phyloP scores from a whole-genome alignment of 2,113 vertebrate genomes.

The Epinephelus cyanopodus region DNA sequence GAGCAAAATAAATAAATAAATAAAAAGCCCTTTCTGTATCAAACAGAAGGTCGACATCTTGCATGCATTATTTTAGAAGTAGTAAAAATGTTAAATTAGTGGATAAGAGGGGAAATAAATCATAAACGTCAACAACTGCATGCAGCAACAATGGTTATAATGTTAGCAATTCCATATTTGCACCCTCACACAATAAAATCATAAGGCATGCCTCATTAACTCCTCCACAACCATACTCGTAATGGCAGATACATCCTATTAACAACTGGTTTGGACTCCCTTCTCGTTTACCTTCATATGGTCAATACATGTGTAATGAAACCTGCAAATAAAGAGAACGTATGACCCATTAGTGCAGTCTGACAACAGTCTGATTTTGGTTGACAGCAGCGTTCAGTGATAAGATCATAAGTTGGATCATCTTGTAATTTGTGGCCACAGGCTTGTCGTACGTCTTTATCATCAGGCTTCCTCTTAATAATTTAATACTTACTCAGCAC shows the following conservation, averaged over 20 bases:
- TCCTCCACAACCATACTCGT: constrained; percentile 82
- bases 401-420: background rate
- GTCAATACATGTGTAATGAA: constrained; percentile 79
- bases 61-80: constrained; percentile 84
- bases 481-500: constrained; percentile 81
- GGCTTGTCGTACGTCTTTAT: constrained; percentile 46
- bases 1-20: constrained; percentile 26
- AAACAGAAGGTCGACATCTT: constrained; percentile 81
- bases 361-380: background rate
- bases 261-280: constrained; percentile 66
- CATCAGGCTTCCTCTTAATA: constrained; percentile 41
- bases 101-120: constrained; percentile 48
- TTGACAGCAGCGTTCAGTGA: constrained; percentile 1
- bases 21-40: constrained; percentile 69
- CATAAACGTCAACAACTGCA: constrained; percentile 92
- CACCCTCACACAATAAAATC: constrained; percentile 88
- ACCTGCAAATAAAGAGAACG: constrained; percentile 71
- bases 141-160: constrained; percentile 90
- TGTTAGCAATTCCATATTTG: constrained; percentile 89
- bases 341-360: constrained; percentile 14
- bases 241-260: constrained; percentile 72
- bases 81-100: constrained; percentile 72
- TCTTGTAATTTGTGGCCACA: constrained; percentile 24
- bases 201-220: constrained; percentile 94
- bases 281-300: constrained; percentile 82